phyloP scores from a whole-genome alignment of 1,140 invertebrate species.

The Nephotettix cincticeps region DNA sequence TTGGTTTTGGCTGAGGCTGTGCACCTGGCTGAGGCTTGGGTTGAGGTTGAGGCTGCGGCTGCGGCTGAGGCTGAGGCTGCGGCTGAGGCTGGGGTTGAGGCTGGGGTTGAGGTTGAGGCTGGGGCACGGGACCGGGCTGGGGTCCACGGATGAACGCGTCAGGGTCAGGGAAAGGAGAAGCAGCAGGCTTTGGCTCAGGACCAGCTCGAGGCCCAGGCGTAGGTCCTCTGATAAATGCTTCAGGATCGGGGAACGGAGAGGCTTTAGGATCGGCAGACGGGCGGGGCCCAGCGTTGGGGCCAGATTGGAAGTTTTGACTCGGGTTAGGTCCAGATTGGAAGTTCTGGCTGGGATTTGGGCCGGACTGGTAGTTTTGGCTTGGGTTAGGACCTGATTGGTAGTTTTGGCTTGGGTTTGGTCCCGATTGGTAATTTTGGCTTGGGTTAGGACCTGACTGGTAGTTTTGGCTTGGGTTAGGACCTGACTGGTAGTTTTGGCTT shows the following conservation, averaged over 20 bases:
- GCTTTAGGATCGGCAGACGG: background rate
- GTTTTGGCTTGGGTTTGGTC: too few relatives aligned
- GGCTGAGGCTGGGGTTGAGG: background rate
- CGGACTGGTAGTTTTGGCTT: too few relatives aligned
- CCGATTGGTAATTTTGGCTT: too few relatives aligned
- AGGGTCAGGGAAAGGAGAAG: background rate
- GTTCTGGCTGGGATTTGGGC: too few relatives aligned
- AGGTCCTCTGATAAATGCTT: background rate
- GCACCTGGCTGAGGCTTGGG: background rate
- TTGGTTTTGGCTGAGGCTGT: background rate
- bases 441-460: too few relatives aligned
- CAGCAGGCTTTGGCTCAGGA: background rate
- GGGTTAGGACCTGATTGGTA: too few relatives aligned
- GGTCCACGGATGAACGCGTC: background rate
- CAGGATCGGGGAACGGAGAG: background rate
- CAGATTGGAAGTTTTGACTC: background rate
- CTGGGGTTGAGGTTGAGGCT: background rate
- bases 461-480: too few relatives aligned
- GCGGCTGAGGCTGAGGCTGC: background rate
- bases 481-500: too few relatives aligned
- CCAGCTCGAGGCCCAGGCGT: background rate
- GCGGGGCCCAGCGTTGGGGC: background rate
- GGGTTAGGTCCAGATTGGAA: constrained; percentile 1
- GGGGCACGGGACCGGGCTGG: background rate
- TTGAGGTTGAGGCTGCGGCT: background rate